Conservation (phyloP, 2,888 invertebrate species). For the Linnaemya vulpina region DNA sequence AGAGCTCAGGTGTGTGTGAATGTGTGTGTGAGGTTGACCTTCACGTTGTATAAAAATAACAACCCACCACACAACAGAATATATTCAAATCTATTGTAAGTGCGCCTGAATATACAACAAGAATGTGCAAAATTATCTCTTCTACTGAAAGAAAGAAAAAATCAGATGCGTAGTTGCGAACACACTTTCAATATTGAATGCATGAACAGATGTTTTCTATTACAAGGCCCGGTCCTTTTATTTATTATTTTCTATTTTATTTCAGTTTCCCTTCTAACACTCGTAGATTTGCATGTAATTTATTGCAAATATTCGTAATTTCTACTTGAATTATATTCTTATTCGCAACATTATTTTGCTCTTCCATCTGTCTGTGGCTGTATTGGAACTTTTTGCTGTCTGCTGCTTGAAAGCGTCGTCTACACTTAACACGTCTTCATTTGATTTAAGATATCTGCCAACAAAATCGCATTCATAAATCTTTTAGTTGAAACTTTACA, state of each 20-base stretch:
- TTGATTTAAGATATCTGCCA: conserved; percentile 39
- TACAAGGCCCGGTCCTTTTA: background rate
- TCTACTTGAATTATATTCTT: conserved; percentile 50
- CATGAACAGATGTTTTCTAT: background rate
- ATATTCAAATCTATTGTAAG: conserved; percentile 26
- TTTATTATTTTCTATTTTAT: too few species aligned
- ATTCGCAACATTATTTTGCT: conserved; percentile 20
- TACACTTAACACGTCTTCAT: conserved; percentile 44
- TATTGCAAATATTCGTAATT: conserved; percentile 32
- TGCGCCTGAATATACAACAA: background rate
- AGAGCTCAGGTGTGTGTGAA: background rate
- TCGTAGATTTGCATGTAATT: conserved; percentile 12
- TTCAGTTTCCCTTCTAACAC: background rate
- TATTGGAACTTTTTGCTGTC: background rate
- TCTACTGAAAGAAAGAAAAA: background rate
- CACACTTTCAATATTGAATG: too few species aligned
- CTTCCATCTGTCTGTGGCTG: background rate
- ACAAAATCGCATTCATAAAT: conserved; percentile 35
- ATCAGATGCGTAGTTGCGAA: conserved; percentile 1
- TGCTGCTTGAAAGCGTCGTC: background rate
- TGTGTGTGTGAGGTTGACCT: conserved; percentile 9
- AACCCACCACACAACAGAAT: conserved; percentile 11
- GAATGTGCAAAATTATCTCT: background rate
- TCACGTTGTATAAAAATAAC: conserved; percentile 2
- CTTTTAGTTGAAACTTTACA: conserved; percentile 39